phyloP scores from a whole-genome alignment of 2,113 vertebrate species.

The Anas platyrhynchos region DNA sequence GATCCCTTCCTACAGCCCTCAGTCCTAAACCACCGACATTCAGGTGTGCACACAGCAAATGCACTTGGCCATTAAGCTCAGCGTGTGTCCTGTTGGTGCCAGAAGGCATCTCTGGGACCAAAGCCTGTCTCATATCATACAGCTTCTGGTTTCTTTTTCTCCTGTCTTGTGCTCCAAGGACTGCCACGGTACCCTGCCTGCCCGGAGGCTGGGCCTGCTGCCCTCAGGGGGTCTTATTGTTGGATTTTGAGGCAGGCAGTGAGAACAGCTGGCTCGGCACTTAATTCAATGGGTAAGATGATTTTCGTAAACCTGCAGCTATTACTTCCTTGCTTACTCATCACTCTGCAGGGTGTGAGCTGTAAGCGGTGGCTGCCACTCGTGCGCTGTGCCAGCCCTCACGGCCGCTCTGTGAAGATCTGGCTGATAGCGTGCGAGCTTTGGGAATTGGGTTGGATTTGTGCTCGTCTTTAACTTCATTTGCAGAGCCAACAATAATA shows the following conservation, averaged over 20 bases:
- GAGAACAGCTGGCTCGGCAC: background rate
- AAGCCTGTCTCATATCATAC: accelerated
- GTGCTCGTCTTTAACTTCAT: background rate
- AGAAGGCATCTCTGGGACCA: background rate
- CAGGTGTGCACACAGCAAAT: background rate
- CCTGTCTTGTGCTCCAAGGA: background rate
- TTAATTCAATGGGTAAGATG: background rate
- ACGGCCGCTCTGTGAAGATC: background rate
- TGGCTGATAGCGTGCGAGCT: background rate
- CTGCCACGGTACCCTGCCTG: background rate
- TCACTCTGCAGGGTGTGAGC: accelerated
- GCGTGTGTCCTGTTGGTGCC: accelerated
- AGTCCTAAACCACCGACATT: background rate
- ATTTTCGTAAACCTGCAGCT: background rate
- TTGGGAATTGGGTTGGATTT: accelerated
- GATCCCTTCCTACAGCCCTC: background rate
- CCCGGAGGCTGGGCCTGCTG: background rate
- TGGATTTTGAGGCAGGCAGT: background rate
- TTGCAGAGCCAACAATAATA: background rate
- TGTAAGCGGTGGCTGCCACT: background rate
- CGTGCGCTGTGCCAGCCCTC: accelerated
- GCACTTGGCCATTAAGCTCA: accelerated
- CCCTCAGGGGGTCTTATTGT: background rate
- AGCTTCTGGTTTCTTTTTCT: background rate
- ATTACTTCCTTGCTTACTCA: background rate